These are phyloP conservation scores for Protonemura montana DNA, from an alignment of 2,888 invertebrate species.

Conservation along the genomic window DNA sequence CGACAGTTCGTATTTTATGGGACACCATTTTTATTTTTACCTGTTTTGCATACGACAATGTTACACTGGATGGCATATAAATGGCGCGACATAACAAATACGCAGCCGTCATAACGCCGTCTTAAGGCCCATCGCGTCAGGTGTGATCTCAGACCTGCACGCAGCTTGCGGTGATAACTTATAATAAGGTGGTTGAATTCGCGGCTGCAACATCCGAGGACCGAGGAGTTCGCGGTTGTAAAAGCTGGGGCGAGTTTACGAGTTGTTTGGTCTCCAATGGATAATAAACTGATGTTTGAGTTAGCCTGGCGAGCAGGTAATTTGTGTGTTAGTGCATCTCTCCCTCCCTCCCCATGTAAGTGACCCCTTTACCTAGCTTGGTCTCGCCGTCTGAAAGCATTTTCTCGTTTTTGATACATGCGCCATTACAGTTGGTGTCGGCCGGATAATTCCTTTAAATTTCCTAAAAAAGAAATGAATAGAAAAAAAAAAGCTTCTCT, in stretches of 20 bases:
- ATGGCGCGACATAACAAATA: not conserved
- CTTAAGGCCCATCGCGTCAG: not conserved
- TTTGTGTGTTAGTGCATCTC: slow-evolving; percentile 3
- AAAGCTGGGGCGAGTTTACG: not conserved
- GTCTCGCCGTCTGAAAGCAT: not conserved
- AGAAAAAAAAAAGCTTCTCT: not conserved
- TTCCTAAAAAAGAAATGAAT: not conserved
- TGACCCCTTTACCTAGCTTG: not conserved
- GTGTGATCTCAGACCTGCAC: not conserved
- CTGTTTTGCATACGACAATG: not conserved
- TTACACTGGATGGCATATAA: not conserved
- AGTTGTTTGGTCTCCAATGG: slow-evolving; percentile 12
- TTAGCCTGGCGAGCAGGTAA: not conserved
- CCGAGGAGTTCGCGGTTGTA: not conserved
- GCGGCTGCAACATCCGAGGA: not conserved
- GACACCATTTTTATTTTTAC: not conserved
- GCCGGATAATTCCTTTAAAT: not conserved
- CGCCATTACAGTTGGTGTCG: not conserved
- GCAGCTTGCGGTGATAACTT: not conserved
- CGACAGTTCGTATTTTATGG: not conserved
- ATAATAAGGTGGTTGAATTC: not conserved
- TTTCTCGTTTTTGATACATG: not conserved
- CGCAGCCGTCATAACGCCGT: not conserved
- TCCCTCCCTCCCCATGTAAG: not conserved
- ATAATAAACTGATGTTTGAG: slow-evolving; percentile 4